Evolutionary conservation across 2,797 vertebrate species (phyloP).

Genomic region (Eulemur mongoz): DNA sequence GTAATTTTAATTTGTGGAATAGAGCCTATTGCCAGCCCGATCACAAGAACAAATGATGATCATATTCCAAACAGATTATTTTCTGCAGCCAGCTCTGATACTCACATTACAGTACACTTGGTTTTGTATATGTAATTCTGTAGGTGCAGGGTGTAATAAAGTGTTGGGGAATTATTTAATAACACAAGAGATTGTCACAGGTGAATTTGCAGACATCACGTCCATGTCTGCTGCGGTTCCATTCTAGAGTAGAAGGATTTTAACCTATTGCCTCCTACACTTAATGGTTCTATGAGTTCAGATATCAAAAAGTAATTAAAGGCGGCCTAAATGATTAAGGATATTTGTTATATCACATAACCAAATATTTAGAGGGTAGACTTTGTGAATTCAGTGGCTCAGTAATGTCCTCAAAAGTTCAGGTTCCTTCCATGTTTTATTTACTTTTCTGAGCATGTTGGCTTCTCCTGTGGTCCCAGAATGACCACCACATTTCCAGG

Average conservation of each 20-base stretch:
- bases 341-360: neutral
- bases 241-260: neutral
- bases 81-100: neutral
- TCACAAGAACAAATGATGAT: neutral
- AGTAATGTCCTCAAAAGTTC: neutral
- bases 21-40: neutral
- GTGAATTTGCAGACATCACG: neutral
- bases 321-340: neutral
- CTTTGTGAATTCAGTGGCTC: neutral
- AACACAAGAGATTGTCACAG: neutral
- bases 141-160: neutral
- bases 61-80: neutral
- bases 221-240: neutral
- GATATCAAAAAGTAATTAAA: slow-evolving; percentile 27
- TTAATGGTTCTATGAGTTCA: neutral
- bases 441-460: neutral
- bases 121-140: neutral
- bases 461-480: neutral
- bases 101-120: neutral
- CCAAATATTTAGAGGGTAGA: neutral
- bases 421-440: neutral
- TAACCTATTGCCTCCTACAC: neutral
- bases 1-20: neutral
- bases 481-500: neutral
- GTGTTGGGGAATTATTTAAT: neutral